Evolutionary conservation across 2,888 invertebrate genomes (phyloP).

Genomic region (Tipula helvola): DNA sequence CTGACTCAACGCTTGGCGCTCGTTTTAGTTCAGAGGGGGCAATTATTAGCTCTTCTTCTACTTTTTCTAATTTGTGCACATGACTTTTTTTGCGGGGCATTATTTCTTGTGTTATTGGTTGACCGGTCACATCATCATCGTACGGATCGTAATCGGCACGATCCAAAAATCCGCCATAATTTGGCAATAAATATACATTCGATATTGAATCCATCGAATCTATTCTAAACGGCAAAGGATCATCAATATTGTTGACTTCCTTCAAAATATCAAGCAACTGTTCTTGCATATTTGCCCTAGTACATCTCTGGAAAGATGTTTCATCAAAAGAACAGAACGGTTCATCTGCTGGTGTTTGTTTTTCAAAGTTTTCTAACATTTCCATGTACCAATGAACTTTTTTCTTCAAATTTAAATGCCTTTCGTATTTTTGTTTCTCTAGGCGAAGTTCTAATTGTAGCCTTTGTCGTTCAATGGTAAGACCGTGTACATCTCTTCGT

Average conservation of each 20-base stretch:
- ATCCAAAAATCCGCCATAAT: background rate
- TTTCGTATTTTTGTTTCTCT: background rate
- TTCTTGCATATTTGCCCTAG: background rate
- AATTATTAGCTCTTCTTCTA: background rate
- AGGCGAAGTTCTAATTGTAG: background rate
- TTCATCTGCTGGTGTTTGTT: background rate
- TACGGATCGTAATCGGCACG: background rate
- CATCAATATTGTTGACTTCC: background rate
- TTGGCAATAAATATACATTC: background rate
- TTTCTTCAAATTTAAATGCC: background rate
- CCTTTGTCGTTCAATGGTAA: background rate
- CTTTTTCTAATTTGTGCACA: background rate
- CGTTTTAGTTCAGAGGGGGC: background rate
- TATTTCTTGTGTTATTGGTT: constrained; percentile 17
- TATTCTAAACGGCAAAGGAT: background rate
- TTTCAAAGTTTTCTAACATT: background rate
- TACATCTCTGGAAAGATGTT: background rate
- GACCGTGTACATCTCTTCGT: background rate
- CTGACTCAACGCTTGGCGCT: background rate
- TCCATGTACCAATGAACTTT: background rate
- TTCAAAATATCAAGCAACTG: background rate
- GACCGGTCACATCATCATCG: constrained; percentile 10
- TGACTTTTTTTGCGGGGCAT: background rate
- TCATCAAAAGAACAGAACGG: background rate
- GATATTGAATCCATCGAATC: background rate